These are phyloP conservation scores for Verasper variegatus DNA, from an alignment of 2,113 vertebrate genomes.

Conservation along the genomic window DNA sequence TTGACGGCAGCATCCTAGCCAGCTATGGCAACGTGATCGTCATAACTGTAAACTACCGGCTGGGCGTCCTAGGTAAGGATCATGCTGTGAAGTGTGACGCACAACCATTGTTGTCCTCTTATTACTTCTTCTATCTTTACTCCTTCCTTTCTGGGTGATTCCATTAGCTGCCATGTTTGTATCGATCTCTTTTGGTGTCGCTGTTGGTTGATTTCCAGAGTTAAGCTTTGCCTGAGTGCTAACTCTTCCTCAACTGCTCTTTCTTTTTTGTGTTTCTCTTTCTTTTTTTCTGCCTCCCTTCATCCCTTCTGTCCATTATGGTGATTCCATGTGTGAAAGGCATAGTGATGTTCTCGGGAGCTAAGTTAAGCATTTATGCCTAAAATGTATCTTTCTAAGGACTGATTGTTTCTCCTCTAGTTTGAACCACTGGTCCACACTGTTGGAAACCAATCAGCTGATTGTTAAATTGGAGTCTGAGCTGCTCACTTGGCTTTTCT, in stretches of 20 bases:
- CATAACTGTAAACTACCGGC: constrained; percentile 99
- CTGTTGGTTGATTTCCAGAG: neutral
- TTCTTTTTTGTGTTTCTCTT: neutral
- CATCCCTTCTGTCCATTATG: neutral
- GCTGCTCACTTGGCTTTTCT: neutral
- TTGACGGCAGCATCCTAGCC: constrained; percentile 99
- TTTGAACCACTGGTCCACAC: neutral
- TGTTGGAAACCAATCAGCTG: neutral
- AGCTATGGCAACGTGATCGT: constrained; percentile 99
- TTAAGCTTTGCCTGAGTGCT: neutral
- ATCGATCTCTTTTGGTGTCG: neutral
- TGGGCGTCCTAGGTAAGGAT: constrained; percentile 97
- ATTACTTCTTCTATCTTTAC: neutral
- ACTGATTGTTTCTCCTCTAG: neutral
- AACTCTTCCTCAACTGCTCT: neutral
- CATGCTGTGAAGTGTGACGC: neutral
- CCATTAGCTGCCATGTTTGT: neutral
- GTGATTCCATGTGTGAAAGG: neutral
- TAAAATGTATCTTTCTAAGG: neutral
- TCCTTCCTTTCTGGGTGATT: neutral
- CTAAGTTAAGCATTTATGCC: neutral
- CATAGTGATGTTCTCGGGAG: neutral
- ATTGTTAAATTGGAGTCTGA: neutral
- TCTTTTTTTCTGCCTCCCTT: neutral
- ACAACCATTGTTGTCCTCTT: neutral